Conservation (phyloP, 2,113 vertebrate genomes). For the Asarcornis scutulata region DNA sequence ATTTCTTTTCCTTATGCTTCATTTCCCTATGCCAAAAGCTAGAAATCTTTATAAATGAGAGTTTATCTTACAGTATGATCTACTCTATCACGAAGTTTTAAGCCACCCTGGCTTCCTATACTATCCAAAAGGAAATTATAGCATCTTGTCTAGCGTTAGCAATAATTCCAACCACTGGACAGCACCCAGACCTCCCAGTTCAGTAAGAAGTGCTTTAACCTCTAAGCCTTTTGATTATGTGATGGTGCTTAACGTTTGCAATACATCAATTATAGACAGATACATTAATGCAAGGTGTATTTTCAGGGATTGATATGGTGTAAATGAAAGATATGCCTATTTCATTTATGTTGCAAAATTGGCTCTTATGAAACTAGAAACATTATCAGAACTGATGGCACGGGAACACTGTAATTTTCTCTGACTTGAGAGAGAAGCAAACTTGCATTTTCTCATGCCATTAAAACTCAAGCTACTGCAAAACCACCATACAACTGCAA, state of each 20-base stretch:
- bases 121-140: slow-evolving; percentile 35
- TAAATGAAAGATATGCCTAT: slow-evolving; percentile 37
- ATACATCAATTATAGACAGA: slow-evolving; percentile 24
- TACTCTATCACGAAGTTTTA: neutral
- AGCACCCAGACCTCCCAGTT: neutral
- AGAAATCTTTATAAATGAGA: slow-evolving; percentile 37
- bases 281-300: slow-evolving; percentile 13
- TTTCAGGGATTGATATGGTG: neutral
- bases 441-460: slow-evolving; percentile 38
- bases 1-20: neutral
- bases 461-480: neutral
- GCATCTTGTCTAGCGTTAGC: neutral
- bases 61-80: neutral
- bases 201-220: slow-evolving; percentile 44
- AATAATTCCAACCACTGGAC: neutral
- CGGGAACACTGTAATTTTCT: slow-evolving; percentile 58
- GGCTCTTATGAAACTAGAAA: slow-evolving; percentile 36
- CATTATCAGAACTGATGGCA: slow-evolving; percentile 48
- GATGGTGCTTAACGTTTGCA: slow-evolving; percentile 7
- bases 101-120: neutral
- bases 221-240: slow-evolving; percentile 39
- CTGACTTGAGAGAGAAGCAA: slow-evolving; percentile 40
- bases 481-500: neutral
- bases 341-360: slow-evolving; percentile 53
- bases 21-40: neutral